Evolutionary conservation across 2,797 vertebrate species (phyloP).

Genomic region (Tragelaphus eurycerus): DNA sequence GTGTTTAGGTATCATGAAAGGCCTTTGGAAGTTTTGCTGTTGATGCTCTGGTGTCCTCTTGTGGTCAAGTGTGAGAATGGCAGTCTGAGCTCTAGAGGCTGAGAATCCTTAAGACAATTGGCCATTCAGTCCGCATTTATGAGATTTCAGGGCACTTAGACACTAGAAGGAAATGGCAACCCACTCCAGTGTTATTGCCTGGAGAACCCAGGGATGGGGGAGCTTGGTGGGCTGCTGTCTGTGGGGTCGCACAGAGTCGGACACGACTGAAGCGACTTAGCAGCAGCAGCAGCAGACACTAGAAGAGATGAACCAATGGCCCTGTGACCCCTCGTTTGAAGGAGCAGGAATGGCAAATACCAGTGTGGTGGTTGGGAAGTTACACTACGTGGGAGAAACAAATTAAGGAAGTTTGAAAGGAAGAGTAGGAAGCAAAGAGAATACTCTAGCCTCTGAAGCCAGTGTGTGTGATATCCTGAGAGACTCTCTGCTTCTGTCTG

Average conservation of each 20-base stretch:
- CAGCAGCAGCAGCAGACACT: no score
- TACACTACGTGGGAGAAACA: neutral
- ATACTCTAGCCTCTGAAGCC: neutral
- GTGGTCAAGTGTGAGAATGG: slow-evolving; percentile 42
- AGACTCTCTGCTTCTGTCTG: neutral
- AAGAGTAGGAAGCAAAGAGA: neutral
- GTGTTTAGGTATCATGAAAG: neutral
- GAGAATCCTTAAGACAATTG: neutral
- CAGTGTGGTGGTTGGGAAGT: neutral
- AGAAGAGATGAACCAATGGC: neutral
- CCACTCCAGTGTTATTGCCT: no score
- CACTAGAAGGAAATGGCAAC: neutral
- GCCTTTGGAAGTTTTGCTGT: neutral
- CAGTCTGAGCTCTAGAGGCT: neutral
- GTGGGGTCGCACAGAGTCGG: no score
- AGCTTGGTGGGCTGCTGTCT: no score
- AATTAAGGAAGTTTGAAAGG: neutral
- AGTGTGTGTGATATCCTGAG: accelerated
- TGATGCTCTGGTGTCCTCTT: slow-evolving; percentile 62
- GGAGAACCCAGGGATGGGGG: no score
- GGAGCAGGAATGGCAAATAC: neutral
- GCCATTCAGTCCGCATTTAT: accelerated
- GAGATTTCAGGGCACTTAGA: neutral
- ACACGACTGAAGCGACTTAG: no score
- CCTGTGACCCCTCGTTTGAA: neutral